Conservation (phyloP, 2,888 invertebrate genomes). For the Tetheella fluctuosa region DNA sequence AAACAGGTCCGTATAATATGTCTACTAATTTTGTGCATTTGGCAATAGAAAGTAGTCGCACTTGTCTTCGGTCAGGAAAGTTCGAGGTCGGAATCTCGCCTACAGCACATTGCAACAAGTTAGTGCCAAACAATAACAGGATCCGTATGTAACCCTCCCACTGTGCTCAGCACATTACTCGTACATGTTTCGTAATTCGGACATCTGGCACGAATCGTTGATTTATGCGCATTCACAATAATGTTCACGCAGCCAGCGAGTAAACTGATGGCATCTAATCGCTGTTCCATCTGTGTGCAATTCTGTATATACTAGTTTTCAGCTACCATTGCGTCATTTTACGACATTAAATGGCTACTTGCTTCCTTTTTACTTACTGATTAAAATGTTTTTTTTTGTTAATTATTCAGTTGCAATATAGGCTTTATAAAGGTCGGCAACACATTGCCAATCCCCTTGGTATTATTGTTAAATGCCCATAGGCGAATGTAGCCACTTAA, state of each 20-base stretch:
- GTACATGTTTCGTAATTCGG: slow-evolving; percentile 59
- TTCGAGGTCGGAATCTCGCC: slow-evolving; percentile 26
- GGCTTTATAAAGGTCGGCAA: no score
- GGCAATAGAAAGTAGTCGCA: slow-evolving; percentile 49
- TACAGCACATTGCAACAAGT: slow-evolving; percentile 17
- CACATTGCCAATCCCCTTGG: no score
- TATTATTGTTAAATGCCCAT: no score
- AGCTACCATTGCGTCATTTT: neutral
- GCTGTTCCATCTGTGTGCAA: slow-evolving; percentile 14
- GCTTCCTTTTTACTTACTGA: neutral
- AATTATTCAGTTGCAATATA: no score
- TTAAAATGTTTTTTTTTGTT: no score
- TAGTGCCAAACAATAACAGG: slow-evolving; percentile 21
- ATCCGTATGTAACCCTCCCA: slow-evolving; percentile 41
- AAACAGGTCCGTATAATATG: neutral
- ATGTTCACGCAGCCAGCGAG: slow-evolving; percentile 31
- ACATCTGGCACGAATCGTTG: slow-evolving; percentile 67
- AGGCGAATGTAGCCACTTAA: no score
- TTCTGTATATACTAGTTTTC: neutral
- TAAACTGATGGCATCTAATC: slow-evolving; percentile 40
- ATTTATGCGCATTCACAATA: slow-evolving; percentile 60
- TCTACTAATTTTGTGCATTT: slow-evolving; percentile 12
- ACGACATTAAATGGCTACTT: neutral
- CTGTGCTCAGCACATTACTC: slow-evolving; percentile 27
- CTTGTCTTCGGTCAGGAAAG: slow-evolving; percentile 47